A percentile compares a stretch with the other conserved stretches of the same genome.
Conservation (phyloP, 2,888 invertebrate species). For the Drosophila rubida region DNA sequence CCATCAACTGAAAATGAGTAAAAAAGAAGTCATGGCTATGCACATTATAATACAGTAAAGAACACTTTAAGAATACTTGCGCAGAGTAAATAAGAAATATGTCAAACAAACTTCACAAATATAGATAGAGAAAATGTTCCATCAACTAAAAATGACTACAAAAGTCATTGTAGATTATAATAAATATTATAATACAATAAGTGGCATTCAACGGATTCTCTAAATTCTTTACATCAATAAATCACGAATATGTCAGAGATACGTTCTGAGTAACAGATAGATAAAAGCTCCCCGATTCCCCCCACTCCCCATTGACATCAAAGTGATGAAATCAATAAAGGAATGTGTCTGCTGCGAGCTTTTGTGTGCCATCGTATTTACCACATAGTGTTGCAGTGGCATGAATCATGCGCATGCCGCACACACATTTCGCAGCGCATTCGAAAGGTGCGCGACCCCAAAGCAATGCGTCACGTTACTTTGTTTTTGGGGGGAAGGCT, state of each 20-base stretch:
- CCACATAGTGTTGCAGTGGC: slow-evolving; percentile 19
- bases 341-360: slow-evolving; percentile 28
- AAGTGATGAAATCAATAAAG: slow-evolving; percentile 14
- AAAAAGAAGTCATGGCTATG: neutral
- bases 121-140: no score
- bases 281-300: slow-evolving; percentile 1
- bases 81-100: no score
- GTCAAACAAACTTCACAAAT: neutral
- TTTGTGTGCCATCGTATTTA: neutral
- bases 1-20: neutral
- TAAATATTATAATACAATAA: neutral
- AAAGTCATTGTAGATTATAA: neutral
- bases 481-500: slow-evolving; percentile 1
- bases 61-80: no score
- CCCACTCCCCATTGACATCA: neutral
- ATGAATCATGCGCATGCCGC: slow-evolving; percentile 43
- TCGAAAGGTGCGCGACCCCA: slow-evolving; percentile 45
- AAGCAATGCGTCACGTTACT: slow-evolving; percentile 38
- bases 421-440: slow-evolving; percentile 35
- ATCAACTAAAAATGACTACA: neutral
- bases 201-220: neutral
- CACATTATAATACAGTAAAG: neutral
- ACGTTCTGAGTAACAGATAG: neutral
- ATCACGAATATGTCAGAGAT: slow-evolving; percentile 6
- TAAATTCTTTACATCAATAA: neutral